Conservation (phyloP, 2,888 invertebrate species). For the Sarcophaga carnaria region DNA sequence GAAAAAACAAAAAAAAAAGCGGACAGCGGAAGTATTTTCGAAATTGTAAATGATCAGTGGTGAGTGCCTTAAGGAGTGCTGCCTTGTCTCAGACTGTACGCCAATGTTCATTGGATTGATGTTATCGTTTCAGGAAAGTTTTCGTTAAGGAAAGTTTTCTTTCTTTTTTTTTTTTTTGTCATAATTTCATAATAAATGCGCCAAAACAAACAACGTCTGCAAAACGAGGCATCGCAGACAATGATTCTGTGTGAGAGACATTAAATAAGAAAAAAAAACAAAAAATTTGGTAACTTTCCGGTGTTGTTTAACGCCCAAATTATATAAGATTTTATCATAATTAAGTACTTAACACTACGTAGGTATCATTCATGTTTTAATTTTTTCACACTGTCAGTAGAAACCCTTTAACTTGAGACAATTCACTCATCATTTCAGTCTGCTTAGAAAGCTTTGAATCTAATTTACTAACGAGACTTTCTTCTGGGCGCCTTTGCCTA, state of each 20-base stretch:
- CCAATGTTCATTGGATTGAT: slow-evolving; percentile 22
- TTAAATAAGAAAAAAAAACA: neutral
- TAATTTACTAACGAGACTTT: too few relatives aligned
- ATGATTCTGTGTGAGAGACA: neutral
- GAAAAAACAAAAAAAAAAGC: neutral
- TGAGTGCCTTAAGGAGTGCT: slow-evolving; percentile 34
- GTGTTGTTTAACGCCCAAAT: too few relatives aligned
- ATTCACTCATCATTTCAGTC: too few relatives aligned
- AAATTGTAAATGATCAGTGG: slow-evolving; percentile 49
- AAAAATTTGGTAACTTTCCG: neutral
- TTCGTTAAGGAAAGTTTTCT: slow-evolving; percentile 39
- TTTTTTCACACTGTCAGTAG: too few relatives aligned
- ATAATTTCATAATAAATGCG: neutral
- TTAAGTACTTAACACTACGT: too few relatives aligned
- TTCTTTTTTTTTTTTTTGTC: slow-evolving; percentile 6
- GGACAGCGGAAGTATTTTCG: slow-evolving; percentile 60
- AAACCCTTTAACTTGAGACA: too few relatives aligned
- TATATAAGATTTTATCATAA: too few relatives aligned
- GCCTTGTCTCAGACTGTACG: neutral
- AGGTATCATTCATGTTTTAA: too few relatives aligned
- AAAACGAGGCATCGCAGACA: neutral
- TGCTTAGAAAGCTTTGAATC: too few relatives aligned
- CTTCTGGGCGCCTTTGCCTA: too few relatives aligned
- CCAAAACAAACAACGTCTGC: neutral
- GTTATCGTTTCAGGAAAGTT: slow-evolving; percentile 59